These are phyloP conservation scores for Todus mexicanus DNA, from an alignment of 2,797 vertebrate genomes.

Conservation along the genomic window DNA sequence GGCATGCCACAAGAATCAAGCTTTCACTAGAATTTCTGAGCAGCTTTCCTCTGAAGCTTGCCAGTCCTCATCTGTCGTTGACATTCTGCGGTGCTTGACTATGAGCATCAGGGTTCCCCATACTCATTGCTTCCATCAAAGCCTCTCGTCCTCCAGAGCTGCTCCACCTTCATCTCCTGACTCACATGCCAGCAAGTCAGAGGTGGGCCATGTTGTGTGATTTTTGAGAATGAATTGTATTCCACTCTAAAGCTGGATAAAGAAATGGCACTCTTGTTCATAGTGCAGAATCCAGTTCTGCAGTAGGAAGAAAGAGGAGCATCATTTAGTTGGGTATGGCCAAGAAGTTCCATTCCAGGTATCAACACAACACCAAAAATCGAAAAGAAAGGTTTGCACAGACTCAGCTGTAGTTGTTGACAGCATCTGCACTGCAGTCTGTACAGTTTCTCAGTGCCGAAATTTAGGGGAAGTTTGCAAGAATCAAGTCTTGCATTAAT, in stretches of 20 bases:
- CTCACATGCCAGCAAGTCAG: neutral
- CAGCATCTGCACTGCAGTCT: neutral
- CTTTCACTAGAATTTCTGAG: neutral
- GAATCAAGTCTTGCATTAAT: neutral
- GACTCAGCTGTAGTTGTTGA: neutral
- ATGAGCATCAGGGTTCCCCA: neutral
- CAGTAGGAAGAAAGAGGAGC: neutral
- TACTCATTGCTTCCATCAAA: neutral
- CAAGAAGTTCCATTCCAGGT: neutral
- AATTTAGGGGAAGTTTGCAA: neutral
- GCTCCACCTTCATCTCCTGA: neutral
- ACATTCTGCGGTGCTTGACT: neutral
- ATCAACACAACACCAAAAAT: neutral
- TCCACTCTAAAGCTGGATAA: neutral
- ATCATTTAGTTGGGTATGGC: neutral
- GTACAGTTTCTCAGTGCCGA: neutral
- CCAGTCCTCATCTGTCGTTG: neutral
- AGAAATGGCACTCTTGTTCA: neutral
- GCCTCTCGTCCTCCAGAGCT: neutral
- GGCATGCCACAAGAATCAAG: neutral
- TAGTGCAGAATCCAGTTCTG: neutral
- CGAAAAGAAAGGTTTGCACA: neutral
- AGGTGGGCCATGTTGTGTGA: neutral
- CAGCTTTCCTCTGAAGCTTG: neutral
- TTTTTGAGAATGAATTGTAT: neutral